A percentile compares a stretch with the other conserved stretches of the same genome.
These are phyloP conservation scores for Pseudomyrmex concolor DNA, from an alignment of 1,140 invertebrate species.

Conservation along the genomic window DNA sequence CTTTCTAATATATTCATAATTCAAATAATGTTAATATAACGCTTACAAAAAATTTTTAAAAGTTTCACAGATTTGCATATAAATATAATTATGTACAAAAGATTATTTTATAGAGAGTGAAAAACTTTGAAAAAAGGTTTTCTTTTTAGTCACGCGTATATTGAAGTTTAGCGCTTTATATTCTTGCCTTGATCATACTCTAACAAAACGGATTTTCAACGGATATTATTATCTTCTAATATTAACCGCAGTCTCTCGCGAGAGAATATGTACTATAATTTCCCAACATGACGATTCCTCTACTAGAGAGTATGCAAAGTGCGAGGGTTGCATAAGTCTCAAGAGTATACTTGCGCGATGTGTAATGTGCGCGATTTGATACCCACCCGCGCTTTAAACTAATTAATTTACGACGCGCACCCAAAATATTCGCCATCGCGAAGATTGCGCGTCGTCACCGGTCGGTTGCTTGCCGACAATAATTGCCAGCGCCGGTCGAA, in stretches of 20 bases:
- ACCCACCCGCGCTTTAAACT: conserved; percentile 58
- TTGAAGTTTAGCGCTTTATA: background rate
- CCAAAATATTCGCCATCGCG: conserved; percentile 57
- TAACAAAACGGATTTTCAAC: background rate
- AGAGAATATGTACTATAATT: conserved; percentile 14
- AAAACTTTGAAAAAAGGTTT: too few relatives aligned
- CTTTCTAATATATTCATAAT: background rate
- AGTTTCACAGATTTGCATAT: background rate
- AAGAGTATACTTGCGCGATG: conserved; percentile 33
- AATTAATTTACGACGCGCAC: conserved; percentile 68
- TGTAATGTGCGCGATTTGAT: conserved; percentile 4
- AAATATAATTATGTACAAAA: too few relatives aligned
- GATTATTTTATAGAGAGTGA: too few relatives aligned
- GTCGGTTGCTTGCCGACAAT: conserved; percentile 35
- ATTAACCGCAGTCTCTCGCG: conserved; percentile 47
- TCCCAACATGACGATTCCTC: conserved; percentile 29
- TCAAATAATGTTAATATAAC: background rate
- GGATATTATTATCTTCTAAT: conserved; percentile 53
- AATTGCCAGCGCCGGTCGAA: conserved; percentile 69
- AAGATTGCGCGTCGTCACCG: conserved; percentile 1
- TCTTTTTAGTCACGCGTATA: background rate
- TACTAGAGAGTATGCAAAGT: conserved; percentile 23
- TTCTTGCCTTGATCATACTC: background rate
- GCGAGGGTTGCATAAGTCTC: conserved; percentile 58
- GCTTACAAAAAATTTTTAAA: background rate